Evolutionary conservation across 2,888 invertebrate species (phyloP).

Genomic region (Drosophila testacea): DNA sequence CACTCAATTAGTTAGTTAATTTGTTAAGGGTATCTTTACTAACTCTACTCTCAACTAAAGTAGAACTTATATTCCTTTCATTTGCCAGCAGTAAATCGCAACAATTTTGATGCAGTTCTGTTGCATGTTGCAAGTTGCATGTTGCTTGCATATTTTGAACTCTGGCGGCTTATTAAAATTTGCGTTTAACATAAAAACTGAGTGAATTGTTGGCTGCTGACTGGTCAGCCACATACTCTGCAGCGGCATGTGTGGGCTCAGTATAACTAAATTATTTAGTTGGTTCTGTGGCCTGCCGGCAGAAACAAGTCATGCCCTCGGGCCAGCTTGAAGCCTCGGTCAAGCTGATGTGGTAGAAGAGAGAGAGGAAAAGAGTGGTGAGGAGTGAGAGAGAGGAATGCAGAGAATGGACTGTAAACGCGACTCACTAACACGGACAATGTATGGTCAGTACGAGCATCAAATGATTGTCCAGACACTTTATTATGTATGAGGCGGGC

Average conservation of each 20-base stretch:
- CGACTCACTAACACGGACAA: constrained; percentile 67
- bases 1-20: too few species aligned
- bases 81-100: not conserved
- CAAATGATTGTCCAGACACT: constrained; percentile 81
- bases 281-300: constrained; percentile 60
- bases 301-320: constrained; percentile 50
- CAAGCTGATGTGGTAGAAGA: constrained; percentile 18
- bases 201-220: constrained; percentile 57
- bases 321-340: constrained; percentile 27
- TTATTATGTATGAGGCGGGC: constrained; percentile 76
- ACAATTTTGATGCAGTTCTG: not conserved
- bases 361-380: not conserved
- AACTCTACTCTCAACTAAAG: not conserved
- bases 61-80: not conserved
- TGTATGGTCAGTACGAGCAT: constrained; percentile 50
- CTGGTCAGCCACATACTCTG: constrained; percentile 49
- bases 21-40: too few species aligned
- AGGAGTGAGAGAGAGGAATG: not conserved
- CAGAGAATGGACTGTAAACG: constrained; percentile 5
- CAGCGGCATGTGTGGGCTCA: constrained; percentile 46
- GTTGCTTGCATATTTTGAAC: constrained; percentile 23
- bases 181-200: constrained; percentile 57
- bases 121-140: constrained; percentile 18
- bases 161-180: constrained; percentile 62
- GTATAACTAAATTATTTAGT: constrained; percentile 80